phyloP scores from a whole-genome alignment of 2,113 vertebrate species.

The Silurus asotus region DNA sequence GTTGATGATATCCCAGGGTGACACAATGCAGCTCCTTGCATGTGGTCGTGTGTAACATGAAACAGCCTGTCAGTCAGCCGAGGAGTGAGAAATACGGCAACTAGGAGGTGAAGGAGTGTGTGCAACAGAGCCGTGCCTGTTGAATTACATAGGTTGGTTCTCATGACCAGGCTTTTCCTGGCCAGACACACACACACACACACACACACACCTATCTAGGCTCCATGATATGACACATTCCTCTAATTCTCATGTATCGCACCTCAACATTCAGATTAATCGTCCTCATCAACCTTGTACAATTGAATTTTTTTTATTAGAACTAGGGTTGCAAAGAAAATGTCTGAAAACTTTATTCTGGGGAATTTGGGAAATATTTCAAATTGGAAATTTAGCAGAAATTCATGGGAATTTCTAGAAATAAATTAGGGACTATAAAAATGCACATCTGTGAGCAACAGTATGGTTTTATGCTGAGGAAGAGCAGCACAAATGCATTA shows the following conservation, averaged over 20 bases:
- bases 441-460: too few species aligned
- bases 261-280: not conserved
- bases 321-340: too few species aligned
- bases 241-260: constrained; percentile 11
- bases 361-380: too few species aligned
- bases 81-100: constrained; percentile 26
- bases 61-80: constrained; percentile 48
- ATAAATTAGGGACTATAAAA: too few species aligned
- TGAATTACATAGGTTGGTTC: constrained; percentile 48
- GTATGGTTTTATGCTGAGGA: too few species aligned
- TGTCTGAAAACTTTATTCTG: too few species aligned
- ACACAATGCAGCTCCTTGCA: constrained; percentile 34
- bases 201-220: not conserved
- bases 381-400: too few species aligned
- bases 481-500: too few species aligned
- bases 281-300: too few species aligned
- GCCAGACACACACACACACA: constrained; percentile 27
- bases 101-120: constrained; percentile 38
- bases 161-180: constrained; percentile 49
- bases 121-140: constrained; percentile 35
- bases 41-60: constrained; percentile 40
- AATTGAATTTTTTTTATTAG: too few species aligned
- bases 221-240: too few species aligned
- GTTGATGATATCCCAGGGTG: constrained; percentile 25
- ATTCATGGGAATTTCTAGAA: too few species aligned